These are phyloP conservation scores for Macropis europaea DNA, from an alignment of 2,888 invertebrate genomes.

Conservation along the genomic window DNA sequence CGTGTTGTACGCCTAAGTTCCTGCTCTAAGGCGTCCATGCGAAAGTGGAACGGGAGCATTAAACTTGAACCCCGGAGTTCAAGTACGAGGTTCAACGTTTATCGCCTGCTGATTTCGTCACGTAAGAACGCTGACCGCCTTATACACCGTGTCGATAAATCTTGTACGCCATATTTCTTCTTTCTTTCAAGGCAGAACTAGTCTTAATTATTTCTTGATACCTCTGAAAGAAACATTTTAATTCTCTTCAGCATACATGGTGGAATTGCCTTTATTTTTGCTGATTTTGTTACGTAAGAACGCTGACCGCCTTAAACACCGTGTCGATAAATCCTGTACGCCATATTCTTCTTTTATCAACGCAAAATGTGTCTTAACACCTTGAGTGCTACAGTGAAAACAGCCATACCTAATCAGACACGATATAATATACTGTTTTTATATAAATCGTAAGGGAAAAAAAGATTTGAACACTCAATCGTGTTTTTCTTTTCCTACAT, in stretches of 20 bases:
- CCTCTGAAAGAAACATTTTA: too few species aligned
- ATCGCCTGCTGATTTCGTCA: conserved; percentile 16
- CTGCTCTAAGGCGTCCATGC: neutral
- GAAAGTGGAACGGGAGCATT: conserved; percentile 12
- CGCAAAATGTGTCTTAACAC: too few species aligned
- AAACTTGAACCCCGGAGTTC: conserved; percentile 39
- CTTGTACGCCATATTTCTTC: neutral
- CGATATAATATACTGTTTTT: too few species aligned
- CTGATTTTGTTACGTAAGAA: conserved; percentile 19
- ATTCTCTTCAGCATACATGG: too few species aligned
- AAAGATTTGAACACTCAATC: too few species aligned
- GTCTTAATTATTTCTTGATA: neutral
- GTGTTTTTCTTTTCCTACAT: too few species aligned
- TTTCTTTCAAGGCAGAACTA: too few species aligned
- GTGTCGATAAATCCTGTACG: neutral
- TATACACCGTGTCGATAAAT: conserved; percentile 2
- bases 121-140: neutral
- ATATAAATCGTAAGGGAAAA: too few species aligned
- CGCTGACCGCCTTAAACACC: neutral
- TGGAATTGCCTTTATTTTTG: too few species aligned
- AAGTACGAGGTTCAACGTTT: conserved; percentile 27
- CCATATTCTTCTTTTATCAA: neutral
- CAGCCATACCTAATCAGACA: too few species aligned
- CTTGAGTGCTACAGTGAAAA: too few species aligned
- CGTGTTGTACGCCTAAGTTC: neutral